Percentiles rank a stretch among this genome's conserved stretches.
Evolutionary conservation across 2,113 vertebrate species (phyloP).

Genomic region (Vulpes ferrilata): DNA sequence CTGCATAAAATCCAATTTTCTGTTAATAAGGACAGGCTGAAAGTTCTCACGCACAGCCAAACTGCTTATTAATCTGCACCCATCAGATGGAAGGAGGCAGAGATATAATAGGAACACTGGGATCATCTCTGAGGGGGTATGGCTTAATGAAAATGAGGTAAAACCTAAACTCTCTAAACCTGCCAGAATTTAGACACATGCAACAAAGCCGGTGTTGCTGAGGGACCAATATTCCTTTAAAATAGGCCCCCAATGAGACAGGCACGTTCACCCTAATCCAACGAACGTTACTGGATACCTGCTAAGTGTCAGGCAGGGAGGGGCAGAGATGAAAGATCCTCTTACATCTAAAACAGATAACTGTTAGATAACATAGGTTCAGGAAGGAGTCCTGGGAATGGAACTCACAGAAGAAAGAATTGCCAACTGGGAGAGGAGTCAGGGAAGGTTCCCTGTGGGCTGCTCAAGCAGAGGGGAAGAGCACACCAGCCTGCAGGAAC

Average conservation of each 20-base stretch:
- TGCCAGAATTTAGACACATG: background rate
- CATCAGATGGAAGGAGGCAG: background rate
- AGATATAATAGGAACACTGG: background rate
- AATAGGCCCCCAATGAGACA: no score
- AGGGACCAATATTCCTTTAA: background rate
- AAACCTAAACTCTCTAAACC: background rate
- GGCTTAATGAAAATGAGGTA: background rate
- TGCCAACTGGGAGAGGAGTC: background rate
- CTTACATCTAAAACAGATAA: background rate
- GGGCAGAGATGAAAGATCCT: background rate
- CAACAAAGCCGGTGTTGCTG: background rate
- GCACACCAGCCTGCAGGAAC: background rate
- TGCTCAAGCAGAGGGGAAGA: background rate
- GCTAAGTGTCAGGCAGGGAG: background rate
- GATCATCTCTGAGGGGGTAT: background rate
- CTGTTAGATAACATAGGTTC: background rate
- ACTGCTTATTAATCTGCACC: background rate
- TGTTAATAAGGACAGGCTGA: background rate
- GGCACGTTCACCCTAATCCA: background rate
- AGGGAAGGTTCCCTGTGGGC: background rate
- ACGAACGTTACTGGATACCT: background rate
- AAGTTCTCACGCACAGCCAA: background rate
- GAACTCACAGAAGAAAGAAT: background rate
- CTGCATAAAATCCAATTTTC: background rate
- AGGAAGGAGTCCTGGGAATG: background rate